Percentiles rank a stretch among this genome's conserved stretches.
phyloP scores from a whole-genome alignment of 1,140 invertebrate genomes.

The Pentalonia nigronervosa region DNA sequence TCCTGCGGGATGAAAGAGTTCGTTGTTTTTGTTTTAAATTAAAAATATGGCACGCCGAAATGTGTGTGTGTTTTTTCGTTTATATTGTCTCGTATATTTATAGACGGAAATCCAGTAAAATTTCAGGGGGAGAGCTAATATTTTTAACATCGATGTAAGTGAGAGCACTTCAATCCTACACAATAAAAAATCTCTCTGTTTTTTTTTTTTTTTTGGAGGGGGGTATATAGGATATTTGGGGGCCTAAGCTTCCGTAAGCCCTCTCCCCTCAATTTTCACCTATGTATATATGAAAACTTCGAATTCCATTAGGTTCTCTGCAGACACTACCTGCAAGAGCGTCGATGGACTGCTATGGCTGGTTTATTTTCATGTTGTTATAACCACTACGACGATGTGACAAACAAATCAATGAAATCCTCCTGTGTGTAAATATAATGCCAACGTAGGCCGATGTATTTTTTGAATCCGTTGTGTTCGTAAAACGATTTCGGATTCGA shows the following conservation, averaged over 20 bases:
- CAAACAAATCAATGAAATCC: neutral
- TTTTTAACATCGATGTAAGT: too few relatives aligned
- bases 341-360: neutral
- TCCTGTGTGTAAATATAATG: neutral
- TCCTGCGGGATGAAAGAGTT: neutral
- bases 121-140: too few relatives aligned
- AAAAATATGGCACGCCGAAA: constrained; percentile 27
- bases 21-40: constrained; percentile 36
- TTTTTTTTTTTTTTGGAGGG: too few relatives aligned
- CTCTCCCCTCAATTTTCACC: too few relatives aligned
- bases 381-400: neutral
- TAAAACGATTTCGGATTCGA: neutral
- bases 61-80: neutral
- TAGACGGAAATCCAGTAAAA: too few relatives aligned
- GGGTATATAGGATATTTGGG: too few relatives aligned
- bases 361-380: neutral
- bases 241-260: too few relatives aligned
- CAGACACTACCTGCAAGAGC: neutral
- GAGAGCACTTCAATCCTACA: too few relatives aligned
- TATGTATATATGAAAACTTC: too few relatives aligned
- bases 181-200: too few relatives aligned
- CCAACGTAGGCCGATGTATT: neutral
- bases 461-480: neutral
- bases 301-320: neutral
- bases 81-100: neutral